phyloP scores from a whole-genome alignment of 2,797 vertebrate genomes.

The Phaenicophaeus curvirostris region DNA sequence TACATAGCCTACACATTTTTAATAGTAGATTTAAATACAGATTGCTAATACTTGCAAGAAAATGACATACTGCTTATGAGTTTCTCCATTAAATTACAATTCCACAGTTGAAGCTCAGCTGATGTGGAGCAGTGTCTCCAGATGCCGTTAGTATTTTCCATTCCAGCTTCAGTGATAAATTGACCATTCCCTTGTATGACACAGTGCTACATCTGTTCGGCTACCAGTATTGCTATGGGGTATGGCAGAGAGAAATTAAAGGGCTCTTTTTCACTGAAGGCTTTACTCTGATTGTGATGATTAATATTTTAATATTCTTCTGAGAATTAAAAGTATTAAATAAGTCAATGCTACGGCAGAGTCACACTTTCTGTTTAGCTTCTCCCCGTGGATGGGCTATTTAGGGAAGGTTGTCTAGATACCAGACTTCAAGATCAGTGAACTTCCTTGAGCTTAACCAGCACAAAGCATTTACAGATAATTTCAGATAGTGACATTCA shows the following conservation, averaged over 20 bases:
- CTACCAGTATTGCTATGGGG: not conserved
- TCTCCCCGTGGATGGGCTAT: not conserved
- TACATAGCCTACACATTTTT: not conserved
- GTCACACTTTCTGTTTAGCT: not conserved
- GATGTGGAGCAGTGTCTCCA: not conserved
- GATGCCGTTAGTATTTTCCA: not conserved
- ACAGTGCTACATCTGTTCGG: not conserved
- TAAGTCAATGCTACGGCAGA: not conserved
- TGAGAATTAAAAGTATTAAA: not conserved
- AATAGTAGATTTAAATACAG: not conserved
- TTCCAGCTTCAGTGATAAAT: not conserved
- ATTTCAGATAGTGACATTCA: not conserved
- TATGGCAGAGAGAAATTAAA: not conserved
- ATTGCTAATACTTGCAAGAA: not conserved
- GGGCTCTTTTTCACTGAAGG: not conserved
- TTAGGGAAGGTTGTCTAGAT: not conserved
- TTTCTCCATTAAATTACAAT: not conserved
- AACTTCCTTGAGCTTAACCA: slow-evolving; percentile 21
- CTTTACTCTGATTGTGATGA: not conserved
- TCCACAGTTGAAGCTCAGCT: not conserved
- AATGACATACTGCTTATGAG: not conserved
- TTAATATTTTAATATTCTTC: not conserved
- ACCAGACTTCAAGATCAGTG: not conserved
- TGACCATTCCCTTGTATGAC: not conserved
- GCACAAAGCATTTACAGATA: not conserved